phyloP scores from a whole-genome alignment of 1,140 invertebrate species.

The Gyrodactylus salaris region DNA sequence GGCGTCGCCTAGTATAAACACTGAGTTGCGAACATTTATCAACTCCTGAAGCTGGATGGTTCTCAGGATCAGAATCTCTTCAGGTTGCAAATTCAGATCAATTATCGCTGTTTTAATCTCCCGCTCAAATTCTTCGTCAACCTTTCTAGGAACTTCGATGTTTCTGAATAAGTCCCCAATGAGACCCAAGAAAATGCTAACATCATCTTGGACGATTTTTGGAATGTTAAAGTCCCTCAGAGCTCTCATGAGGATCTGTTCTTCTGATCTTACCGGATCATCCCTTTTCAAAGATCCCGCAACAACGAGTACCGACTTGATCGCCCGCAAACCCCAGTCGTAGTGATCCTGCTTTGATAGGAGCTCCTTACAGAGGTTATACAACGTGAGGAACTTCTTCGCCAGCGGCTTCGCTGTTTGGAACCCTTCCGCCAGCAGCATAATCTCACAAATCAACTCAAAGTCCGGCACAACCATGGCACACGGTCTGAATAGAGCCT shows the following conservation, averaged over 20 bases:
- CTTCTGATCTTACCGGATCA: conserved; percentile 61
- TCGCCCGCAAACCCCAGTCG: conserved; percentile 71
- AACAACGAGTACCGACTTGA: conserved; percentile 74
- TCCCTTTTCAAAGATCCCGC: conserved; percentile 60
- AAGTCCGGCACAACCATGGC: conserved; percentile 92
- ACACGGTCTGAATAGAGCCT: conserved; percentile 60
- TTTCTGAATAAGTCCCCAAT: conserved; percentile 78
- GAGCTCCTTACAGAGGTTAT: conserved; percentile 65
- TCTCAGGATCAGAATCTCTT: conserved; percentile 77
- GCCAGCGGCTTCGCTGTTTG: conserved; percentile 61
- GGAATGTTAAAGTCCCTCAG: conserved; percentile 77
- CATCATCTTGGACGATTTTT: conserved; percentile 70
- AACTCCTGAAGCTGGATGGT: conserved; percentile 70
- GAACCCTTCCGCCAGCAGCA: conserved; percentile 86
- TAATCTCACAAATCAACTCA: conserved; percentile 82
- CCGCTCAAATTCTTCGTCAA: conserved; percentile 64
- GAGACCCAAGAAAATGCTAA: conserved; percentile 74
- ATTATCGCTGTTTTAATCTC: conserved; percentile 58
- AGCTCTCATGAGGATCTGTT: conserved; percentile 73
- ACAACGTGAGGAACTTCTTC: conserved; percentile 71
- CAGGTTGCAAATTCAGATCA: conserved; percentile 45
- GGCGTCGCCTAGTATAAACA: conserved; percentile 67
- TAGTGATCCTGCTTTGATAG: conserved; percentile 86
- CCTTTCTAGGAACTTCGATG: conserved; percentile 60
- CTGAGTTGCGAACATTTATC: conserved; percentile 68